Percentiles rank a stretch among this genome's conserved stretches.
These are phyloP conservation scores for Spea multiplicata DNA, from an alignment of 2,113 vertebrate species.

Conservation along the genomic window DNA sequence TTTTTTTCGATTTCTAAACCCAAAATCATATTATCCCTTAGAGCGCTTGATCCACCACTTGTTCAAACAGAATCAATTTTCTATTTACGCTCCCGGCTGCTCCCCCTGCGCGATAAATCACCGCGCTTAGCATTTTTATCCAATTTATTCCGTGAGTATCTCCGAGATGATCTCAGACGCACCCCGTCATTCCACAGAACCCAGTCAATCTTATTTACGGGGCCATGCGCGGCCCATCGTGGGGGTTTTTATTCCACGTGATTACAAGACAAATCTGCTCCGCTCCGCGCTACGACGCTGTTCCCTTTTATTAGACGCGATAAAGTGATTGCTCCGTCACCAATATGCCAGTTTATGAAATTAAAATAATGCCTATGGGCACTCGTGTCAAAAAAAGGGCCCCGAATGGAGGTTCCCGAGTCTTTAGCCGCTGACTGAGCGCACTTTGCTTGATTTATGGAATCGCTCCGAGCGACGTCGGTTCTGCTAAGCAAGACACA, in stretches of 20 bases:
- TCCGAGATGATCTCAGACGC: conserved; percentile 13
- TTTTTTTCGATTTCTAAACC: no score
- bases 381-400: conserved; percentile 11
- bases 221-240: conserved; percentile 17
- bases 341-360: conserved; percentile 30
- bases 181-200: conserved; percentile 32
- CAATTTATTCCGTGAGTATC: conserved; percentile 16
- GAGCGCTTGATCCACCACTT: conserved; percentile 1
- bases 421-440: conserved; percentile 15
- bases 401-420: conserved; percentile 14
- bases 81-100: conserved; percentile 20
- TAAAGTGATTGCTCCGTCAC: conserved; percentile 35
- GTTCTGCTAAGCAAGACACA: neutral
- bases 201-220: conserved; percentile 33
- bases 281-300: neutral
- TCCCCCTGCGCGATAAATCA: conserved; percentile 14
- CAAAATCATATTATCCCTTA: neutral
- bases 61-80: conserved; percentile 29
- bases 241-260: neutral
- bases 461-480: conserved; percentile 1
- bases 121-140: conserved; percentile 20
- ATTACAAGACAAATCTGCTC: conserved; percentile 21
- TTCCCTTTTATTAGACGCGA: conserved; percentile 25
- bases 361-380: conserved; percentile 35
- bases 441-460: conserved; percentile 34